Evolutionary conservation across 92 coral and sea anemone species (phyloP), one percentile per base, ranked within the genome.

Genomic region (Paragorgia papillata): DNA sequence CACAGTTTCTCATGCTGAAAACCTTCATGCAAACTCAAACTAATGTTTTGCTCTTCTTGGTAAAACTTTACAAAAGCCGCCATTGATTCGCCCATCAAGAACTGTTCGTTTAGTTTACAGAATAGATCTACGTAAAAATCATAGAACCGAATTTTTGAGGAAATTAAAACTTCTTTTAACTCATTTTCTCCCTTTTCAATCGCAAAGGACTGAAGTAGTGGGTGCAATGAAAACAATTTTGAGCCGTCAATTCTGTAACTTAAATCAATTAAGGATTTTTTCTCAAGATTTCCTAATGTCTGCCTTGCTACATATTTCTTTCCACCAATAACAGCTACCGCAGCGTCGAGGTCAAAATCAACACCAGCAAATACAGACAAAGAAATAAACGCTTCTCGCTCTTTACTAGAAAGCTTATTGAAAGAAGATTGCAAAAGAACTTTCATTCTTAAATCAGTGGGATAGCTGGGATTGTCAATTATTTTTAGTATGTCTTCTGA

Each of bases 381-480:
- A 7, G 80, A 70, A 0, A 80, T 28, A 6, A 80, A 41, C 43
- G 85, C 79, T 15, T 80, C 62, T 71, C 63, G 33, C 10, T 71
- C 61, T 19, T 25, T 27, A 3, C 53, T 9, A 37, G 79, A 57
- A 56, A 80, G 84, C 35, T 67, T 55, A 21, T 69, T 35, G 12
- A 57, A 80, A 37, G 69, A 81, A n/a, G 51, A 27, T 27, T 71
- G 69, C 28, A 81, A 56, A 37, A 81, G 73, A 17, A n/a, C 27
- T 39, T 81, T 73, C 19, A 81, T 2, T 59, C 85, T 48, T 5
- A 21, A 44, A 43, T 41, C 56, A 31, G 30, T 18, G 17, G 84
- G 78, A 29, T 69, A 80, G 26, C 56, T 58, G 12, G 79, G 71
- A 48, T 69, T 71, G 62, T 81, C 79, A 26, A 81, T 55, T 48